A percentile compares a stretch with the other conserved stretches of the same genome.
phyloP scores from a whole-genome alignment of 2,113 vertebrate species.

The Oostethus manadensis region DNA sequence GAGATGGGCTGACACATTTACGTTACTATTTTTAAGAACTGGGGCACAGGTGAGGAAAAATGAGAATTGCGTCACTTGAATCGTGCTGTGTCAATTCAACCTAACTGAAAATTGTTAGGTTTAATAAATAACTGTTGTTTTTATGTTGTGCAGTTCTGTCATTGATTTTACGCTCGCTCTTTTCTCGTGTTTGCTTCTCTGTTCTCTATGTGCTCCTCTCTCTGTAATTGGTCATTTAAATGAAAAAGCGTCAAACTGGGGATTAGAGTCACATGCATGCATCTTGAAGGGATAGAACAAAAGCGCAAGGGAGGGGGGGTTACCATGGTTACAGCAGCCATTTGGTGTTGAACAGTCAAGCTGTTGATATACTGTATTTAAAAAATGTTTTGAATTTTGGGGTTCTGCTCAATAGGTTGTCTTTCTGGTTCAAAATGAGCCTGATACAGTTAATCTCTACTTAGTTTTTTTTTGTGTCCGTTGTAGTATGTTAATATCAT shows the following conservation, averaged over 20 bases:
- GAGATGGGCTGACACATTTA: too few relatives aligned
- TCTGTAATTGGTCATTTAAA: constrained; percentile 56
- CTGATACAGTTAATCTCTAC: too few relatives aligned
- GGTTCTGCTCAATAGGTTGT: background rate
- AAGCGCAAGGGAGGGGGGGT: constrained; percentile 59
- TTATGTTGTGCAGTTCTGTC: constrained; percentile 36
- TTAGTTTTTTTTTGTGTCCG: background rate
- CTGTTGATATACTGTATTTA: background rate
- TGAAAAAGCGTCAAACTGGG: constrained; percentile 50
- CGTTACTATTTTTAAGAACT: too few relatives aligned
- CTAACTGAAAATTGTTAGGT: too few relatives aligned
- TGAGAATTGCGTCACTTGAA: too few relatives aligned
- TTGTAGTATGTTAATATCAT: background rate
- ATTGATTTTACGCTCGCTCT: constrained; percentile 22
- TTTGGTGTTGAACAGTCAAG: constrained; percentile 36
- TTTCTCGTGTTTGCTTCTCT: constrained; percentile 15
- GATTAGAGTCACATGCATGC: constrained; percentile 41
- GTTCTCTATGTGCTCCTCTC: constrained; percentile 13
- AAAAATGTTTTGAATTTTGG: constrained; percentile 9
- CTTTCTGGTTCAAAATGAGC: background rate
- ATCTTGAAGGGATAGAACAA: constrained; percentile 64
- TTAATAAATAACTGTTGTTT: constrained; percentile 30
- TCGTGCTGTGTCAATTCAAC: too few relatives aligned
- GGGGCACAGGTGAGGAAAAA: too few relatives aligned
- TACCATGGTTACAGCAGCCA: constrained; percentile 62